These are phyloP conservation scores for Hippocampus abdominalis DNA, from an alignment of 2,113 vertebrate genomes.

Conservation along the genomic window DNA sequence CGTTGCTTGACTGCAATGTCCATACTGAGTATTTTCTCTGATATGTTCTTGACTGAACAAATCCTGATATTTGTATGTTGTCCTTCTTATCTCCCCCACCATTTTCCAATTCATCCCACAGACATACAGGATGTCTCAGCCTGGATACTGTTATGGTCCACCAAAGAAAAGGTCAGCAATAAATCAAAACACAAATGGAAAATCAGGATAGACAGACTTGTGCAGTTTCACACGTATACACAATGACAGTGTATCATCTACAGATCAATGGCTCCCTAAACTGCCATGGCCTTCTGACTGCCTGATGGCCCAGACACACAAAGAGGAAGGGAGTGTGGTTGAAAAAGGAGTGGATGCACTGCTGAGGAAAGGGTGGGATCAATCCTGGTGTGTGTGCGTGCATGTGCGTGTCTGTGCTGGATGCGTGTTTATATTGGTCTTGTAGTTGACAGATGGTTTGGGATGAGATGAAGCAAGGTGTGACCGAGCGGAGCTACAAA, in stretches of 20 bases:
- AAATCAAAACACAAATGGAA: neutral
- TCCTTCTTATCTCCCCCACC: neutral
- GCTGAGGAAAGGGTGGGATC: neutral
- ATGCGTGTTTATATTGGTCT: constrained; percentile 23
- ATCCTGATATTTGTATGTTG: neutral
- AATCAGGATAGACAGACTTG: neutral
- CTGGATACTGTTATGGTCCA: neutral
- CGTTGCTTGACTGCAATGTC: too few species aligned
- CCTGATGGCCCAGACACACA: constrained; percentile 19
- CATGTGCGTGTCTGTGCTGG: constrained; percentile 5
- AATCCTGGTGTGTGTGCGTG: neutral
- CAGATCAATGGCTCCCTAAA: constrained; percentile 33
- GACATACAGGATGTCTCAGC: neutral
- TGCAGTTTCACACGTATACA: constrained; percentile 4
- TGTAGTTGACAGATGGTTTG: constrained; percentile 44
- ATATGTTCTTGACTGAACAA: too few species aligned
- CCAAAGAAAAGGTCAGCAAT: neutral
- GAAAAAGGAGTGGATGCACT: constrained; percentile 1
- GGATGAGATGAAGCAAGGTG: constrained; percentile 24
- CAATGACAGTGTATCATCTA: constrained; percentile 20
- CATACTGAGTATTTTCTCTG: too few species aligned
- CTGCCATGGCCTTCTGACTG: constrained; percentile 21
- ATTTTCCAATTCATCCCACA: neutral
- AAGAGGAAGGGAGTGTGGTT: neutral
- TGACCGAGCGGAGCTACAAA: constrained; percentile 22